Evolutionary conservation across 1,140 invertebrate species (phyloP).

Genomic region (Pectinophora gossypiella): DNA sequence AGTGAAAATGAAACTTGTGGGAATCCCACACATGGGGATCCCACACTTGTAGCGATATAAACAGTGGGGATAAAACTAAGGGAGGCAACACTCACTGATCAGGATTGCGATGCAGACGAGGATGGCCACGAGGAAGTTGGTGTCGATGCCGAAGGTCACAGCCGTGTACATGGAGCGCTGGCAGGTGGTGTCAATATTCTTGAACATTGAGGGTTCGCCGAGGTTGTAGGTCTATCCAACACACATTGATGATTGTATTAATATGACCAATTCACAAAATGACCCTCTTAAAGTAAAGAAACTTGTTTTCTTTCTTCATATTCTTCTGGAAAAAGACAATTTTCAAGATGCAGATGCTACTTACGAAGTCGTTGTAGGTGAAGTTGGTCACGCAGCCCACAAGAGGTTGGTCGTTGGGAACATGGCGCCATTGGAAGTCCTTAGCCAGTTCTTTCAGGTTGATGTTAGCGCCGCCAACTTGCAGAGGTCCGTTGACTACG

Average conservation of each 20-base stretch:
- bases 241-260: too few relatives aligned
- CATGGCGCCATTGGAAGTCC: constrained; percentile 79
- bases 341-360: too few relatives aligned
- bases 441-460: constrained; percentile 77
- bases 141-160: constrained; percentile 87
- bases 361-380: constrained; percentile 85
- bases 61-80: too few relatives aligned
- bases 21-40: too few relatives aligned
- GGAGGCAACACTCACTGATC: constrained; percentile 81
- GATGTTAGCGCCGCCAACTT: constrained; percentile 87
- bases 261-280: too few relatives aligned
- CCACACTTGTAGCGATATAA: too few relatives aligned
- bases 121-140: constrained; percentile 90
- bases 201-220: constrained; percentile 81
- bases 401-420: constrained; percentile 82
- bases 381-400: constrained; percentile 91
- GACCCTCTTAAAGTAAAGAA: too few relatives aligned
- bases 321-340: too few relatives aligned
- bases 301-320: too few relatives aligned
- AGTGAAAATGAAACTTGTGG: too few relatives aligned
- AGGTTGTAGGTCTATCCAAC: constrained; percentile 81
- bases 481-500: constrained; percentile 88
- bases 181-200: constrained; percentile 83
- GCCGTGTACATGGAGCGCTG: constrained; percentile 81
- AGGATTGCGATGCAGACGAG: constrained; percentile 86